Conservation (phyloP, 2,888 invertebrate genomes). For the Drosophila mayaguana region DNA sequence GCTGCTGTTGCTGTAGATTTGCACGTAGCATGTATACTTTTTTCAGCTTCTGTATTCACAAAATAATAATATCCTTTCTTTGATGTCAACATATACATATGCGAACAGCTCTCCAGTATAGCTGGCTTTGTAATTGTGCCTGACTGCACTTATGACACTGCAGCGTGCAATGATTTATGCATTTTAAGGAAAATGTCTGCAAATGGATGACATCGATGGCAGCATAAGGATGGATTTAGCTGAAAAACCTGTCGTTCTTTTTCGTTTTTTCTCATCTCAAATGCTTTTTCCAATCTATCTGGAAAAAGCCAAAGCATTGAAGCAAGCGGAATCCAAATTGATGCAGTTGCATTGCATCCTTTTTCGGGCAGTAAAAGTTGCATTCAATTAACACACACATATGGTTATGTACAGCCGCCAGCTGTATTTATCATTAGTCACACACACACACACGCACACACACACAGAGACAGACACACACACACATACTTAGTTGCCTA, state of each 20-base stretch:
- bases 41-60: constrained; percentile 57
- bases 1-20: constrained; percentile 62
- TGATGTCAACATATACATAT: constrained; percentile 47
- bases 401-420: constrained; percentile 12
- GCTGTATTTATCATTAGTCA: constrained; percentile 38
- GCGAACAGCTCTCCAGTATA: constrained; percentile 23
- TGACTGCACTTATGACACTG: constrained; percentile 71
- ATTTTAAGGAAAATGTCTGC: constrained; percentile 71
- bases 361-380: constrained; percentile 49
- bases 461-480: constrained; percentile 8
- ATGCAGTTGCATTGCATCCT: constrained; percentile 39
- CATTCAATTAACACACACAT: constrained; percentile 69
- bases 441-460: not conserved
- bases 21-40: constrained; percentile 48
- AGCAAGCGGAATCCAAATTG: constrained; percentile 46
- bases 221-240: constrained; percentile 27
- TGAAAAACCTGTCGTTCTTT: constrained; percentile 33
- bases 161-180: constrained; percentile 73
- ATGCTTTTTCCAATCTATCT: constrained; percentile 6
- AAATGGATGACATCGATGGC: constrained; percentile 43
- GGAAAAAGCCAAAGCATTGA: constrained; percentile 42
- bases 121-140: constrained; percentile 27
- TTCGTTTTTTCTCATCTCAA: constrained; percentile 14
- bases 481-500: not conserved
- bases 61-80: constrained; percentile 76